phyloP scores from a whole-genome alignment of 2,113 vertebrate species.

The Acinonyx jubatus region DNA sequence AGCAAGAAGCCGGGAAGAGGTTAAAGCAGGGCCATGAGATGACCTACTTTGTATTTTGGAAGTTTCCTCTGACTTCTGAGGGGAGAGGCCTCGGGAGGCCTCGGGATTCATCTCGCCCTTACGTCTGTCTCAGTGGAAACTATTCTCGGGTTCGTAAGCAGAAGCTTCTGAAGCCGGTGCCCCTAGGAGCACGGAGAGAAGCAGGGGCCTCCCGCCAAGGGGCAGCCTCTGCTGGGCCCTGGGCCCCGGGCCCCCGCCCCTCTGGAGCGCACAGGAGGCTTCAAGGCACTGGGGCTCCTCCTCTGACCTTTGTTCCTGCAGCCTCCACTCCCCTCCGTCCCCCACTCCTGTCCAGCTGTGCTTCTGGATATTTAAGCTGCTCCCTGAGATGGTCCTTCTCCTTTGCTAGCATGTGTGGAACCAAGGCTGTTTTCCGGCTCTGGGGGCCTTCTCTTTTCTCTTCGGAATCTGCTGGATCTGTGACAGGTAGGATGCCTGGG shows the following conservation, averaged over 20 bases:
- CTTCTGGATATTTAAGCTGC: neutral
- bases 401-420: fast-evolving
- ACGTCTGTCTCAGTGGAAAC: neutral
- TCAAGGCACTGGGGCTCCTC: neutral
- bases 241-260: no score
- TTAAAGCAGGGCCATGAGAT: neutral
- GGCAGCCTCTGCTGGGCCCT: no score
- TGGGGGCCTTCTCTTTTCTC: neutral
- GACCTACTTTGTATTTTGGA: neutral
- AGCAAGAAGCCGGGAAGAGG: neutral
- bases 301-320: neutral
- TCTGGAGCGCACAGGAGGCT: neutral
- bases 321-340: neutral
- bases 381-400: neutral
- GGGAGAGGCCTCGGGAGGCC: neutral
- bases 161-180: neutral
- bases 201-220: neutral
- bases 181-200: neutral
- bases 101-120: neutral
- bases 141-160: neutral
- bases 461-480: neutral
- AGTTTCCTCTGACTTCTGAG: neutral
- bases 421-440: neutral
- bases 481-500: neutral
- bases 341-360: neutral